These are phyloP conservation scores for Spatulosminthurus flaviceps DNA, from an alignment of 2,888 invertebrate species.

Conservation along the genomic window DNA sequence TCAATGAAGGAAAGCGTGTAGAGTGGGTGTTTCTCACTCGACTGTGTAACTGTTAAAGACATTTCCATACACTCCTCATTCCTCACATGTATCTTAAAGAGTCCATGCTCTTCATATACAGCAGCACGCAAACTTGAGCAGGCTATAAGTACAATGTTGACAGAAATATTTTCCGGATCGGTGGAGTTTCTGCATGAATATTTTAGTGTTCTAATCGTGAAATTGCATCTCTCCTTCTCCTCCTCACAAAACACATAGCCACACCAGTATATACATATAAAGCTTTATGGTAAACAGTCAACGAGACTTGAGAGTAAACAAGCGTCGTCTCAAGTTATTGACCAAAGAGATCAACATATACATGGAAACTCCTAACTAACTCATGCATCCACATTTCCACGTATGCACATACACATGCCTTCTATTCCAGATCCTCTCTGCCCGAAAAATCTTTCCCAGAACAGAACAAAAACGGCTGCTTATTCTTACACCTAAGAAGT, in stretches of 20 bases:
- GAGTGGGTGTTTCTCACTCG: not conserved
- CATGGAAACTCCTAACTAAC: too few relatives aligned
- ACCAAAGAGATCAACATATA: constrained; percentile 18
- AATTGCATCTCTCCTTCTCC: not conserved
- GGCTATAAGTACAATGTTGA: not conserved
- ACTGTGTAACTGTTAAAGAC: too few relatives aligned
- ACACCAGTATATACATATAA: too few relatives aligned
- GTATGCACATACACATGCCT: too few relatives aligned
- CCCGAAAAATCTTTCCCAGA: too few relatives aligned
- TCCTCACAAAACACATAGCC: too few relatives aligned
- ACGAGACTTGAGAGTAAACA: not conserved
- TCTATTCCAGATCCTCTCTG: too few relatives aligned
- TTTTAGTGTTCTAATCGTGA: not conserved
- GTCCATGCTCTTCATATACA: not conserved
- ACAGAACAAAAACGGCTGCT: too few relatives aligned
- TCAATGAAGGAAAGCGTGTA: not conserved
- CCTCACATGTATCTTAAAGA: too few relatives aligned
- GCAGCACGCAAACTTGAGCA: not conserved
- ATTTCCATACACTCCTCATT: too few relatives aligned
- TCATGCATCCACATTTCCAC: too few relatives aligned
- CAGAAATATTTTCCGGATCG: constrained; percentile 9
- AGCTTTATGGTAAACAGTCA: not conserved
- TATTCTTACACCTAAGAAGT: too few relatives aligned
- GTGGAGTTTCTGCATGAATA: not conserved
- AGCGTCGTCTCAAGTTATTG: constrained; percentile 10